Conservation (phyloP, 2,113 vertebrate species). For the Buteo buteo region DNA sequence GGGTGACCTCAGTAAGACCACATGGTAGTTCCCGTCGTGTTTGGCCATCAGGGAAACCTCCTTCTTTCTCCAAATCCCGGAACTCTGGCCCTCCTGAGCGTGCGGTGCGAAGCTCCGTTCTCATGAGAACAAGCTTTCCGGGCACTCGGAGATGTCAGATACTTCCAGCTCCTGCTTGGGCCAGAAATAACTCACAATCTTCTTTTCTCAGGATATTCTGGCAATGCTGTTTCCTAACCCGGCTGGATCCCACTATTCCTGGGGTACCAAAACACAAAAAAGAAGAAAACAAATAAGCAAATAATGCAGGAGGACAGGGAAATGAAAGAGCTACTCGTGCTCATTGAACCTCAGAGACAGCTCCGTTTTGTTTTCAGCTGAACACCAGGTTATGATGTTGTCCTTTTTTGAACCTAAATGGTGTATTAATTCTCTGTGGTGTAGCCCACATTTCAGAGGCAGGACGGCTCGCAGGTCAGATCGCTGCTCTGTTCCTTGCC, state of each 20-base stretch:
- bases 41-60: background rate
- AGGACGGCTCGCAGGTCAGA: background rate
- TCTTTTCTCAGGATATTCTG: background rate
- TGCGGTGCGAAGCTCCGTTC: background rate
- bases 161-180: background rate
- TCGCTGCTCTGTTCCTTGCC: background rate
- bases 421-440: background rate
- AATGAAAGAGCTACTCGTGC: background rate
- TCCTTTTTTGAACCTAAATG: background rate
- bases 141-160: background rate
- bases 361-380: background rate
- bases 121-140: background rate
- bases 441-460: background rate
- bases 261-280: background rate
- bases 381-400: background rate
- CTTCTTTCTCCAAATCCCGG: background rate
- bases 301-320: background rate
- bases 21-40: accelerated
- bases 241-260: background rate
- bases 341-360: background rate
- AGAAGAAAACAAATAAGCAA: background rate
- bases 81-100: background rate
- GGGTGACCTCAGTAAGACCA: background rate
- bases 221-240: background rate
- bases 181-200: background rate